Evolutionary conservation across 2,113 vertebrate species (phyloP).

Genomic region (Callipepla californica): DNA sequence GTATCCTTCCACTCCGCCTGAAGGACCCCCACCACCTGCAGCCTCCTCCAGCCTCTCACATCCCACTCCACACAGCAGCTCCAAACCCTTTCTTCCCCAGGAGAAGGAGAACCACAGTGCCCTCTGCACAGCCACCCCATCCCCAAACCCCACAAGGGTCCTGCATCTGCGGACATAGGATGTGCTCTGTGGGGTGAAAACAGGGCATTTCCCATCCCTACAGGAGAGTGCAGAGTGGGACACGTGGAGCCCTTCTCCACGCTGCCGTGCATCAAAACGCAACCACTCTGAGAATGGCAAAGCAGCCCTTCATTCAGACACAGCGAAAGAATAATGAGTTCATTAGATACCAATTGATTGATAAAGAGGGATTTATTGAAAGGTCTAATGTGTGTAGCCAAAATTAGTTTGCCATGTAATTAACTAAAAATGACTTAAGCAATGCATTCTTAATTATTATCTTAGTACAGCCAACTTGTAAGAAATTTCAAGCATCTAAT

Average conservation of each 20-base stretch:
- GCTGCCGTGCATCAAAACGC: not conserved
- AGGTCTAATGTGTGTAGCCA: constrained; percentile 72
- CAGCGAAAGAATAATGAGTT: constrained; percentile 62
- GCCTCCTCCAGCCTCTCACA: not conserved
- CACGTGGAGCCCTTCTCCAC: not conserved
- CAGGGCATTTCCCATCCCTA: fast-evolving
- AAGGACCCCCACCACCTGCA: not conserved
- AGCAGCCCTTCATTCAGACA: constrained; percentile 4
- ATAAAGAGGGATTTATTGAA: constrained; percentile 74
- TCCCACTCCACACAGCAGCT: not conserved
- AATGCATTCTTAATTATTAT: constrained; percentile 79
- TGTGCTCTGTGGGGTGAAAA: fast-evolving
- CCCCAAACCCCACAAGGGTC: not conserved
- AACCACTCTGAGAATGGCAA: not conserved
- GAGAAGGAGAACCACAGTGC: fast-evolving
- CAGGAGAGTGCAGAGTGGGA: fast-evolving
- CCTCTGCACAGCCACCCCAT: not conserved
- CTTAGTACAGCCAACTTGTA: constrained; percentile 71
- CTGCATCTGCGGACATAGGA: fast-evolving
- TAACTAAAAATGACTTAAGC: constrained; percentile 77
- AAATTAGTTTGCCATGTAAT: constrained; percentile 81
- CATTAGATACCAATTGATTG: constrained; percentile 76
- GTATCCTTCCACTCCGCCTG: not conserved
- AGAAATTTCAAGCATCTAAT: constrained; percentile 83
- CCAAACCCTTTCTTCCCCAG: not conserved